These are phyloP conservation scores for Furnarius figulus DNA, from an alignment of 2,113 vertebrate genomes.

Conservation along the genomic window DNA sequence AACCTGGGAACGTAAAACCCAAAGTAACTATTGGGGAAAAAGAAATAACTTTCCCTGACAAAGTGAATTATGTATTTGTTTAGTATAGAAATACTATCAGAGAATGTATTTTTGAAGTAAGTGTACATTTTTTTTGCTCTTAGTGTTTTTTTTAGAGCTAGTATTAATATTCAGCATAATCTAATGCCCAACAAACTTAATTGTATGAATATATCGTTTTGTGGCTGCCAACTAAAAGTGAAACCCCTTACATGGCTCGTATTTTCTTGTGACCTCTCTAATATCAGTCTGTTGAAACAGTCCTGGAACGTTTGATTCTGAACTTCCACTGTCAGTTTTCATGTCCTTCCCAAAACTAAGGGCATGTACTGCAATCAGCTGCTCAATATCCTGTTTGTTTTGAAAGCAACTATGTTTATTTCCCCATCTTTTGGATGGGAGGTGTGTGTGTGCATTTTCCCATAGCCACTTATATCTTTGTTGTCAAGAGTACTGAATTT, in stretches of 20 bases:
- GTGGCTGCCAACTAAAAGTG: background rate
- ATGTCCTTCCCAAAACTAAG: background rate
- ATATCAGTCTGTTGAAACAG: background rate
- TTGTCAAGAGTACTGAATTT: background rate
- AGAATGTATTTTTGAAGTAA: background rate
- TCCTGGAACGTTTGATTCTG: background rate
- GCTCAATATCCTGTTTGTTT: background rate
- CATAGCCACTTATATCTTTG: background rate
- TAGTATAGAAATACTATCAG: background rate
- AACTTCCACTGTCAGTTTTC: background rate
- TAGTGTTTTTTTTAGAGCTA: background rate
- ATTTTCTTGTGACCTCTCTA: background rate
- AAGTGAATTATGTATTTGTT: background rate
- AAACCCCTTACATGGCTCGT: background rate
- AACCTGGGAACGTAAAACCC: background rate
- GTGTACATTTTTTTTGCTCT: background rate
- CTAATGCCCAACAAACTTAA: background rate
- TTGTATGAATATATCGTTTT: background rate
- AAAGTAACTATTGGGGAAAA: background rate
- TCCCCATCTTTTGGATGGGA: background rate
- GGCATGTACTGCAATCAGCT: background rate
- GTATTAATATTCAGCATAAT: background rate
- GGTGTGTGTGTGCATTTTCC: background rate
- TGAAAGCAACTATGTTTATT: background rate
- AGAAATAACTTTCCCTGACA: background rate